Conservation (phyloP, 2,113 vertebrate species). For the Tenebrosternarchus preto region DNA sequence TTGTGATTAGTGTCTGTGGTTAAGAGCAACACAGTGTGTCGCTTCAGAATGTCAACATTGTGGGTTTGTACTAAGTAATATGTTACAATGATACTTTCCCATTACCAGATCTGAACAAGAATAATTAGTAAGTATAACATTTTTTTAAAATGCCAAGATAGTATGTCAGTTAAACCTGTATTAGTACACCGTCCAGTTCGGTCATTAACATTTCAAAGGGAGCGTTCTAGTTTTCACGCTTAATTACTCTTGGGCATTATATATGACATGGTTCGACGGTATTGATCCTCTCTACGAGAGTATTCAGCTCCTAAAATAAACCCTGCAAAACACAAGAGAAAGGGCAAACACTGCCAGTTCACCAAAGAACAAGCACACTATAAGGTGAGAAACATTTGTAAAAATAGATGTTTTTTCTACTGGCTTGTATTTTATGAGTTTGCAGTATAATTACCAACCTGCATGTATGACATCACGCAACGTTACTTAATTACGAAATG, state of each 20-base stretch:
- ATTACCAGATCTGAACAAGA: not conserved
- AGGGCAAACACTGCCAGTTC: conserved; percentile 15
- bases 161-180: conserved; percentile 32
- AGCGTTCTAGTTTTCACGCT: conserved; percentile 37
- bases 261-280: conserved; percentile 44
- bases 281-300: conserved; percentile 44
- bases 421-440: not conserved
- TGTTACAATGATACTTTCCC: not conserved
- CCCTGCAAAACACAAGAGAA: not conserved
- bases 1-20: conserved; percentile 5
- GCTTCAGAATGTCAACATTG: no score
- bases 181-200: conserved; percentile 31
- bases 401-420: not conserved
- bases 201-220: conserved; percentile 47
- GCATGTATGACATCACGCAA: not conserved
- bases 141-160: conserved; percentile 32
- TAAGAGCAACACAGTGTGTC: not conserved
- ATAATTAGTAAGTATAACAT: conserved; percentile 19
- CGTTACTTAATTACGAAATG: not conserved
- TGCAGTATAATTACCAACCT: no score
- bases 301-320: conserved; percentile 46
- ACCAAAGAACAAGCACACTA: conserved; percentile 22
- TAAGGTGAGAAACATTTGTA: not conserved
- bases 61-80: not conserved
- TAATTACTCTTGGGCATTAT: conserved; percentile 47